These are phyloP conservation scores for Drosophila rubida DNA, from an alignment of 2,888 invertebrate species.

Conservation along the genomic window DNA sequence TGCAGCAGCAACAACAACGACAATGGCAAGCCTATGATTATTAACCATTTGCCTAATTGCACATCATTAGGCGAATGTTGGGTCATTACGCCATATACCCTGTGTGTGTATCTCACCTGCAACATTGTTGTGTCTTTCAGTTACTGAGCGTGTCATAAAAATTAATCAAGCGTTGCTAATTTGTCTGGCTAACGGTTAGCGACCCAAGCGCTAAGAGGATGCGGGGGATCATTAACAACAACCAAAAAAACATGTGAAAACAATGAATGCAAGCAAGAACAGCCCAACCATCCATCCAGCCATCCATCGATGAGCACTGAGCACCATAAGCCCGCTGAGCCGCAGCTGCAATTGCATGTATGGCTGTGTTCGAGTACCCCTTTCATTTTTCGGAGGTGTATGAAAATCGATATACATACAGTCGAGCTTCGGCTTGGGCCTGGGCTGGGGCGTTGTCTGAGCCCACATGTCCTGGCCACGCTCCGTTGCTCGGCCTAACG, in stretches of 20 bases:
- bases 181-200: slow-evolving; percentile 59
- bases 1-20: background rate
- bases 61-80: slow-evolving; percentile 53
- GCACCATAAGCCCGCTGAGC: slow-evolving; percentile 20
- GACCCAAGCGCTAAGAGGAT: background rate
- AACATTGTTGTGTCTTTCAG: slow-evolving; percentile 47
- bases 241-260: slow-evolving; percentile 52
- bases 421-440: slow-evolving; percentile 50
- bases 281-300: background rate
- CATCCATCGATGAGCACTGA: slow-evolving; percentile 2
- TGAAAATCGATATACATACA: slow-evolving; percentile 37
- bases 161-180: slow-evolving; percentile 76
- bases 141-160: slow-evolving; percentile 65
- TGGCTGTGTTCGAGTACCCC: slow-evolving; percentile 15
- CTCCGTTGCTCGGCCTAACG: slow-evolving; percentile 73
- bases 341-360: slow-evolving; percentile 57
- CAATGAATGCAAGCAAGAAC: slow-evolving; percentile 29
- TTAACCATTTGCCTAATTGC: slow-evolving; percentile 58
- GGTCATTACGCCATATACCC: slow-evolving; percentile 14
- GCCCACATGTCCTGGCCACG: slow-evolving; percentile 71
- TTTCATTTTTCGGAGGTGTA: background rate
- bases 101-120: slow-evolving; percentile 5
- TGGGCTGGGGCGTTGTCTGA: slow-evolving; percentile 13
- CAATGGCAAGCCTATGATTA: slow-evolving; percentile 39
- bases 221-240: slow-evolving; percentile 43